Evolutionary conservation across 2,888 invertebrate genomes (phyloP).

Genomic region (Nephrotoma flavescens): DNA sequence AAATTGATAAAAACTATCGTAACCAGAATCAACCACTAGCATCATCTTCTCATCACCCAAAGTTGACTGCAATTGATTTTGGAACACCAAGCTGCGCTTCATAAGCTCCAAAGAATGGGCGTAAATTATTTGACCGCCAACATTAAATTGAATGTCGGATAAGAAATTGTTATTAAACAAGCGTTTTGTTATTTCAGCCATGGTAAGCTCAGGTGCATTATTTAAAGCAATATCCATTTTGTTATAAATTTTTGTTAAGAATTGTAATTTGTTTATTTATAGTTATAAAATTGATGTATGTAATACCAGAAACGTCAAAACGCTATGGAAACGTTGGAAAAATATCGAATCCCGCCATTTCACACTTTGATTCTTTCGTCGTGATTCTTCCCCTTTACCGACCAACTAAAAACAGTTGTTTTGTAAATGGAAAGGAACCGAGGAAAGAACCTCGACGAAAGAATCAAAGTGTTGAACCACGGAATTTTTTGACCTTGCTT

Average conservation of each 20-base stretch:
- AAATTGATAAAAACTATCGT: not conserved
- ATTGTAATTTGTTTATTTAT: too few species aligned
- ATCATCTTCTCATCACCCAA: not conserved
- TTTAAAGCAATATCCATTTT: not conserved
- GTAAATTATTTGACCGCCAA: not conserved
- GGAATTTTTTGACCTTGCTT: too few species aligned
- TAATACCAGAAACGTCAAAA: too few species aligned
- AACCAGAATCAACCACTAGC: not conserved
- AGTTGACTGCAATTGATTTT: not conserved
- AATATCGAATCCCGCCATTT: too few species aligned
- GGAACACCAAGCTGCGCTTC: not conserved
- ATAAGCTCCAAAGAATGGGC: not conserved
- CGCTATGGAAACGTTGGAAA: too few species aligned
- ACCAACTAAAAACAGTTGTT: too few species aligned
- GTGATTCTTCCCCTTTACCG: too few species aligned
- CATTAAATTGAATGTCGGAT: not conserved
- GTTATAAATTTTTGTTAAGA: not conserved
- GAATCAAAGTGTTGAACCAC: too few species aligned
- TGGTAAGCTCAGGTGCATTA: not conserved
- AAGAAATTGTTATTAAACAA: not conserved
- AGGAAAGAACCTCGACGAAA: too few species aligned
- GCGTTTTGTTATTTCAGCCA: not conserved
- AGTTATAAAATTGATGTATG: not conserved
- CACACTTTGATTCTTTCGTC: too few species aligned
- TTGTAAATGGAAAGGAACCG: too few species aligned